Base-by-base conservation (phyloP, 2,113 vertebrate genomes). In the Porphyrio hochstetteri region DNA sequence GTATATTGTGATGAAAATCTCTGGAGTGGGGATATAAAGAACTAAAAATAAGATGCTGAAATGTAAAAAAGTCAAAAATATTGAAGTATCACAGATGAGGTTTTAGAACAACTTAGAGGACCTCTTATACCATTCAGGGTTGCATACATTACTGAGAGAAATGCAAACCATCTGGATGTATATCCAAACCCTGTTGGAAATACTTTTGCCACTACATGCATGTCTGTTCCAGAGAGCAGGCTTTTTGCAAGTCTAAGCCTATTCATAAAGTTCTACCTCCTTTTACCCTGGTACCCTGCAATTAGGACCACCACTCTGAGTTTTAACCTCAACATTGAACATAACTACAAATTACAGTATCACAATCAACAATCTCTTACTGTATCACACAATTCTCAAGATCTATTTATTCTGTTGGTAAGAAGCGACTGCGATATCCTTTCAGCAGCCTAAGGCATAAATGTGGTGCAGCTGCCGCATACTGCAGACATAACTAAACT, bases 21-120 rank as follows among this genome's bases (percentile, higher is more conserved):
- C 6, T 72, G 36, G 33, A 64, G 96, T 97, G 81, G 64, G 57
- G 68, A 50, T 31, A 95, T 31, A 63, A 87, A 94, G 82, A 95
- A 86, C 93, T 96, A 86, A 86, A 91, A 85, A 76, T 35, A 91
- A 29, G 38, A 52, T 1, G 16, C 7, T 53, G 55, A 93, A n/a
- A 33, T 55, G 61, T 72, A 52, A 86, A 92, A 60, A 65, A 14
- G 7, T 65, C 44, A 79, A 90, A 82, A 7, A 79, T 2, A 25
- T 80, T 86, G 9, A 90, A 95, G 11, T 25, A 38, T 59, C 42
- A 46, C 16, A 55, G 11, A 3, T 61, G 35, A 88, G 19, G 24
- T 69, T 93, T 88, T 25, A 82, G 40, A 65, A 70, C 36, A 31
- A 72, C 33, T 76, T 60, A 68, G 21, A 64, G 8, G 31, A 82